Conservation (phyloP, 2,888 invertebrate species). For the Blastobasis adustella region DNA sequence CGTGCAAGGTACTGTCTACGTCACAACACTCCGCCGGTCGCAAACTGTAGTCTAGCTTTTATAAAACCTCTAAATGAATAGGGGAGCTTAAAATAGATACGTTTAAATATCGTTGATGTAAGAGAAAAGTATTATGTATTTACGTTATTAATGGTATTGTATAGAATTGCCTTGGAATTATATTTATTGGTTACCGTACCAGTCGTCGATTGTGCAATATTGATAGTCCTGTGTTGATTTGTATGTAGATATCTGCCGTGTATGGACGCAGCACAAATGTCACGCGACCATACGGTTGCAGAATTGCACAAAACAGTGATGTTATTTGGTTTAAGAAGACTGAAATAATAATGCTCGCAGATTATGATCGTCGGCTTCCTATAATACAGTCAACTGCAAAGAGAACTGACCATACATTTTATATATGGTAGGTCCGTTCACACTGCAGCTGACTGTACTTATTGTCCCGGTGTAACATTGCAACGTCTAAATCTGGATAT, state of each 20-base stretch:
- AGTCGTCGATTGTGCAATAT: slow-evolving; percentile 15
- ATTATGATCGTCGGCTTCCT: not conserved
- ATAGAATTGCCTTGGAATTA: slow-evolving; percentile 28
- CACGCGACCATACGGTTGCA: not conserved
- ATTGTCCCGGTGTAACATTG: no score
- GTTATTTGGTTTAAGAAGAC: slow-evolving; percentile 10
- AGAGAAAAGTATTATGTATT: slow-evolving; percentile 47
- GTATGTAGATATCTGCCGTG: slow-evolving; percentile 8
- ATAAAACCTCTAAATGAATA: slow-evolving; percentile 26
- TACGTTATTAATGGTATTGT: slow-evolving; percentile 25
- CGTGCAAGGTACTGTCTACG: slow-evolving; percentile 40
- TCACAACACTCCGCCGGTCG: slow-evolving; percentile 22
- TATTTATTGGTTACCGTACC: slow-evolving; percentile 18
- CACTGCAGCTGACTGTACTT: no score
- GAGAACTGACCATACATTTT: no score
- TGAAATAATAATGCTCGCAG: slow-evolving; percentile 12
- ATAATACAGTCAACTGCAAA: no score
- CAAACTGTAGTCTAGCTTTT: slow-evolving; percentile 42
- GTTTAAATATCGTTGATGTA: slow-evolving; percentile 19
- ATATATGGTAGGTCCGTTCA: no score
- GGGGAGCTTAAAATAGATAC: slow-evolving; percentile 15
- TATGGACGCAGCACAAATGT: not conserved
- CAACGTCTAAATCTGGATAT: no score
- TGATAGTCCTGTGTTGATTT: slow-evolving; percentile 18
- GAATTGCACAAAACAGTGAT: not conserved